phyloP scores from a whole-genome alignment of 2,888 invertebrate genomes.

The Amphipoea oculea region DNA sequence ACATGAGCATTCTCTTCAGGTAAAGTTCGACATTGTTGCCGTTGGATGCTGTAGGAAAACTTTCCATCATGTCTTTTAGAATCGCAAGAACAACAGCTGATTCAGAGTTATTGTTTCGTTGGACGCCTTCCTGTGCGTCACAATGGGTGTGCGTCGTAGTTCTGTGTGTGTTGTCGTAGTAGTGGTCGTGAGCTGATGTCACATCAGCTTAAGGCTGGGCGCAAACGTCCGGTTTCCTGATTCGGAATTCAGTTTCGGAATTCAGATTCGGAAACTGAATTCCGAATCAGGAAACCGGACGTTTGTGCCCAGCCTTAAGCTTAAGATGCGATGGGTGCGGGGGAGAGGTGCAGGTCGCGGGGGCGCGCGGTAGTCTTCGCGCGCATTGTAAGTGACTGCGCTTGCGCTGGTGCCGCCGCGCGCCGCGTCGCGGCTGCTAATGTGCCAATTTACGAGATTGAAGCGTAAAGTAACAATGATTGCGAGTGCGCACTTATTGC shows the following conservation, averaged over 20 bases:
- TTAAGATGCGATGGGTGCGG: not conserved
- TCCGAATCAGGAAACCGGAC: no score
- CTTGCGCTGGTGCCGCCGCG: constrained; percentile 2
- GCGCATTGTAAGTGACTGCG: constrained; percentile 8
- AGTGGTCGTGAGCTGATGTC: constrained; percentile 20
- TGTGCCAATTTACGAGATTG: not conserved
- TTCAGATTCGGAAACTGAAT: no score
- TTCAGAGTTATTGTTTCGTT: not conserved
- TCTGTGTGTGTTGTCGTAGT: not conserved
- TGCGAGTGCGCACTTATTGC: constrained; percentile 1
- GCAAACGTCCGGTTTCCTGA: no score
- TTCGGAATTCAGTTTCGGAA: no score
- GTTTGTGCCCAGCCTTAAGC: no score
- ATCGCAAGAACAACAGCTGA: not conserved
- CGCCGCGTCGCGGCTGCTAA: not conserved
- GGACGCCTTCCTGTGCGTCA: not conserved
- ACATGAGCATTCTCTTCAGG: not conserved
- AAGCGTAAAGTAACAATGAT: not conserved
- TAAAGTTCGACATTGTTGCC: not conserved
- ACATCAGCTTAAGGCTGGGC: no score
- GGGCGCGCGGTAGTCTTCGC: constrained; percentile 5
- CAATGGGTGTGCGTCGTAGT: not conserved
- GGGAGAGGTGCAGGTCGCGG: not conserved
- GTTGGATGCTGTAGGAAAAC: not conserved
- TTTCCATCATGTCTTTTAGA: not conserved